Evolutionary conservation across 2,113 vertebrate genomes (phyloP), one percentile per base, ranked within the genome.

Genomic region (Amblyopsis rosae): DNA sequence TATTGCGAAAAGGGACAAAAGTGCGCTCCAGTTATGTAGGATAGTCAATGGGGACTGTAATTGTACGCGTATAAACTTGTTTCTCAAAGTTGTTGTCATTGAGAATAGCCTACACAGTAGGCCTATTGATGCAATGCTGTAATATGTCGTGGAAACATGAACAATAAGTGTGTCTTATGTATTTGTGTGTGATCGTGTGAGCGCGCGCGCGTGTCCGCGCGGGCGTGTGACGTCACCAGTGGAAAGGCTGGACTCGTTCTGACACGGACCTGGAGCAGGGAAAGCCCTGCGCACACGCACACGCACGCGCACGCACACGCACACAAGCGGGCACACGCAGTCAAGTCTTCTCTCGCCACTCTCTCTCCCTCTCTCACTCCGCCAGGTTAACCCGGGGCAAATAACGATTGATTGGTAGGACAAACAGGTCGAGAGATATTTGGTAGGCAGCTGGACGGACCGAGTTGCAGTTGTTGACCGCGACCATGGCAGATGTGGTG

Each of bases 401-500:
- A 41, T 5, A 8, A 41, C 35, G 35, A 41, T 8, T 6, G 35
- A 7, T 8, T 0, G 7, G 35, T 7, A 0, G 6, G 35, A 41
- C 35, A 41, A 8, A 41, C 35, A 41, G 35, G 7, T 5, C 5
- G 4, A 3, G 4, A 41, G 59, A n/a, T 32, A 26, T 0, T 13
- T 46, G 12, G 59, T n/a, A 63, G 32, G 64, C 7, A 65, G 33
- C 9, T 9, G 15, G 64, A 61, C 58, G 17, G 65, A 9, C 33
- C 47, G 41, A 57, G 53, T 48, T 32, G 49, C 54, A 65, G 16
- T 46, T 51, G 61, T 50, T 47, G 15, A 16, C 46, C 51, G 47
- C 75, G 77, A 82, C 83, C 74, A 98, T 98, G 96, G 95, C 96
- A 88, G 96, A 98, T 89, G 89, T 92, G 69, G 92, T 89, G 81